These are phyloP conservation scores for Anhinga anhinga DNA, from an alignment of 2,113 vertebrate species.

Conservation along the genomic window DNA sequence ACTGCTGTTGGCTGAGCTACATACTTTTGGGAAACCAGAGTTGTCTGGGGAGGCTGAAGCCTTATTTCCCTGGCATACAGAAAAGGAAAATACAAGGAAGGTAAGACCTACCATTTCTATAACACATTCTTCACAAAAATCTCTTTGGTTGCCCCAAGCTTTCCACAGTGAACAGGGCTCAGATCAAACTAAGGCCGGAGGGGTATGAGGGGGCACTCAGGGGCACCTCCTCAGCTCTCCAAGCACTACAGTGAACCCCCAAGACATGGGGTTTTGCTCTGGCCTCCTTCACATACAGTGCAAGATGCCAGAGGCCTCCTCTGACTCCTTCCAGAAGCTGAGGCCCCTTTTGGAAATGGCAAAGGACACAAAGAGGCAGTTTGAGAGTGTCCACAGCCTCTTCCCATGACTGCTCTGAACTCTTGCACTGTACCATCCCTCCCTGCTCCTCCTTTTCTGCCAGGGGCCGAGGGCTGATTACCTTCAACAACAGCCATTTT, in stretches of 20 bases:
- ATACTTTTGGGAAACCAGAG: not conserved
- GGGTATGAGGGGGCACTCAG: no score
- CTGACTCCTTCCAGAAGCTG: not conserved
- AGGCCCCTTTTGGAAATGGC: not conserved
- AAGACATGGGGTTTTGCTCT: not conserved
- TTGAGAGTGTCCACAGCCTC: not conserved
- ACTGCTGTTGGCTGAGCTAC: not conserved
- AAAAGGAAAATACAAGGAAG: not conserved
- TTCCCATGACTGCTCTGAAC: not conserved
- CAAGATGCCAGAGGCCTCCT: not conserved
- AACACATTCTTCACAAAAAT: not conserved
- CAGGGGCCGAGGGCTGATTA: not conserved
- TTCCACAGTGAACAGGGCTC: not conserved
- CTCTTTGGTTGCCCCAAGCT: not conserved
- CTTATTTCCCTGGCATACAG: not conserved
- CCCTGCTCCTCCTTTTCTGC: not conserved
- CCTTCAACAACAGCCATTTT: not conserved
- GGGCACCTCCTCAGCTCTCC: not conserved
- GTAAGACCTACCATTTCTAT: rapidly evolving
- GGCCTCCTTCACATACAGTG: not conserved
- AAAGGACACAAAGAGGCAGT: not conserved
- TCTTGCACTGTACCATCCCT: not conserved
- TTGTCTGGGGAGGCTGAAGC: not conserved
- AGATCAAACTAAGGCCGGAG: not conserved
- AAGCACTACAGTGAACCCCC: not conserved